These are phyloP conservation scores for Ceyx cyanopectus DNA, from an alignment of 2,113 vertebrate genomes.

Conservation along the genomic window DNA sequence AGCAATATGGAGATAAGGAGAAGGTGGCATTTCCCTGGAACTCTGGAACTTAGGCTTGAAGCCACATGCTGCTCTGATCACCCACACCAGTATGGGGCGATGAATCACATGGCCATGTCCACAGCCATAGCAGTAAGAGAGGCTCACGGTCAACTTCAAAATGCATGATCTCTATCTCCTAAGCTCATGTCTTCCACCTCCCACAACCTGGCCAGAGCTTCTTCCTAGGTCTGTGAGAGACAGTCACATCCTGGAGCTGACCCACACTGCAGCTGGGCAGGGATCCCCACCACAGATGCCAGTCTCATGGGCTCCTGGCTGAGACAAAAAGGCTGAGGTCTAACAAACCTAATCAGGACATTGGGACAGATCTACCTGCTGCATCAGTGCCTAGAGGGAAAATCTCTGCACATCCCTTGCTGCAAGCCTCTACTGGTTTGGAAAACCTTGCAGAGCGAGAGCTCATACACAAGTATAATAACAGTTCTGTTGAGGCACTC, in stretches of 20 bases:
- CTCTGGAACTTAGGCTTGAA: neutral
- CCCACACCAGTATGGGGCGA: neutral
- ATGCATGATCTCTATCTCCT: neutral
- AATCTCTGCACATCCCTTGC: fast-evolving
- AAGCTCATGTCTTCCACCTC: neutral
- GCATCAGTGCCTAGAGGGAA: neutral
- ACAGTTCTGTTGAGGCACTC: neutral
- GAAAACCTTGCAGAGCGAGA: neutral
- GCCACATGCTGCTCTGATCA: neutral
- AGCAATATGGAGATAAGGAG: neutral
- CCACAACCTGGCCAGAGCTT: neutral
- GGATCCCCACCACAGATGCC: neutral
- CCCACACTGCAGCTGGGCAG: neutral
- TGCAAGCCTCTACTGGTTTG: neutral
- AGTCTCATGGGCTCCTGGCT: neutral
- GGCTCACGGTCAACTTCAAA: neutral
- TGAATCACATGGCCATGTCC: neutral
- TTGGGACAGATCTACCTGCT: neutral
- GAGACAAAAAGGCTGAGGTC: neutral
- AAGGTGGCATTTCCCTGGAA: neutral
- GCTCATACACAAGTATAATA: neutral
- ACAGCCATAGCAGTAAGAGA: neutral
- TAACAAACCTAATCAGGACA: neutral
- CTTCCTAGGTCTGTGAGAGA: neutral
- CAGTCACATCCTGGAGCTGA: neutral